Percentiles rank a stretch among this genome's conserved stretches.
Evolutionary conservation across 53 echinoderm and acorn worm genomes (phyloP).

Genomic region (Antedon mediterranea): DNA sequence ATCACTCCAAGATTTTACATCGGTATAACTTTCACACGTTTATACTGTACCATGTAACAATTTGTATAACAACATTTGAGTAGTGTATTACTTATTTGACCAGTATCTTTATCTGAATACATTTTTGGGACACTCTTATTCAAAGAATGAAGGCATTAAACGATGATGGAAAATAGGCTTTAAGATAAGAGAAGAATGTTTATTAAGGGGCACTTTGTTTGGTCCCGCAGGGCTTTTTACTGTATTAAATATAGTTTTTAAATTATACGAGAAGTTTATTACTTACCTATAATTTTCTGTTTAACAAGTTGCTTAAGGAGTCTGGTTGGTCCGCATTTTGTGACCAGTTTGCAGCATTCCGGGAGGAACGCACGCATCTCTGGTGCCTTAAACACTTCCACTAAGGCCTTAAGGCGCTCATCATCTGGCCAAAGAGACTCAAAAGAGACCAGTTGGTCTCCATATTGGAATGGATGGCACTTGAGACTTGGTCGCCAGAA

Average conservation of each 20-base stretch:
- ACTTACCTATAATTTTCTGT: constrained; percentile 52
- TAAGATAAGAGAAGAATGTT: background rate
- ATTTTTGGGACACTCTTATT: no score
- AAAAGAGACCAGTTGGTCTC: constrained; percentile 50
- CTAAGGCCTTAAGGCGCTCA: constrained; percentile 19
- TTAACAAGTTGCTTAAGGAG: constrained; percentile 53
- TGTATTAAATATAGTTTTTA: no score
- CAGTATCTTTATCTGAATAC: no score
- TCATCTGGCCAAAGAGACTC: constrained; percentile 66
- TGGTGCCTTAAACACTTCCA: constrained; percentile 43
- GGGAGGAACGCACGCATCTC: constrained; percentile 40
- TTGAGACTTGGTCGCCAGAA: constrained; percentile 87
- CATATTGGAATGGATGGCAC: constrained; percentile 42
- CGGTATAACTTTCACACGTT: no score
- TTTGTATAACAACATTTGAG: no score
- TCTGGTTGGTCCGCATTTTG: constrained; percentile 59
- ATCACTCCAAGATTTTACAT: no score
- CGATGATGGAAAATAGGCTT: background rate
- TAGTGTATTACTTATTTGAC: no score
- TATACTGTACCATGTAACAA: no score
- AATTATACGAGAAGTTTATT: no score
- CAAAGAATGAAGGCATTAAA: no score
- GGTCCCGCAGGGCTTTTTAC: background rate
- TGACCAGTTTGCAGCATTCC: constrained; percentile 45
- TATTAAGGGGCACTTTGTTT: no score